Evolutionary conservation across 2,888 invertebrate genomes (phyloP).

Genomic region (Corythucha ciliata): DNA sequence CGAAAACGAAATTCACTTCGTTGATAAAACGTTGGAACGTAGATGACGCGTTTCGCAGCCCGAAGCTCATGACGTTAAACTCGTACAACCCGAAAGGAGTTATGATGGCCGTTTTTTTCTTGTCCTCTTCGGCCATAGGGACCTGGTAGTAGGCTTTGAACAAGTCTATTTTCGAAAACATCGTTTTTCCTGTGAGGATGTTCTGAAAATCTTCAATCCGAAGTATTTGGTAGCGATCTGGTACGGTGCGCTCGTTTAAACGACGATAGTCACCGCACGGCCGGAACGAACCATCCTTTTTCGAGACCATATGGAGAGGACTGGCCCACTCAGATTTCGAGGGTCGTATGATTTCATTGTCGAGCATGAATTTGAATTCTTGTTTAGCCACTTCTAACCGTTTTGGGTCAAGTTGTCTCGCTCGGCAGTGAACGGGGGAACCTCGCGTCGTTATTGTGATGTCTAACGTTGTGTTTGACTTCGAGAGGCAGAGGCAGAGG

Average conservation of each 20-base stretch:
- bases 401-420: no score
- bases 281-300: constrained; percentile 35
- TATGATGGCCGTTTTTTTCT: constrained; percentile 26
- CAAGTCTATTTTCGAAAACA: constrained; percentile 26
- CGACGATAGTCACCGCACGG: constrained; percentile 40
- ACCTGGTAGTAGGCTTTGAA: constrained; percentile 22
- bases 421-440: no score
- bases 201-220: constrained; percentile 38
- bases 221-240: constrained; percentile 39
- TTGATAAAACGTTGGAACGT: constrained; percentile 36
- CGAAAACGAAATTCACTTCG: constrained; percentile 27
- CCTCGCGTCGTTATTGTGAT: no score
- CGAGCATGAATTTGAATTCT: no score
- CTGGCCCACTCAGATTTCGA: no score
- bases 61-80: constrained; percentile 12
- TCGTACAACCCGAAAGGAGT: constrained; percentile 28
- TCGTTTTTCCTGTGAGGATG: constrained; percentile 29
- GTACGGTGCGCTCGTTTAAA: constrained; percentile 38
- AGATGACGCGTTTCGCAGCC: constrained; percentile 33
- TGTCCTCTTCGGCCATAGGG: constrained; percentile 13
- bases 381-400: no score
- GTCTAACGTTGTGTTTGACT: no score
- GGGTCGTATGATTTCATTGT: no score
- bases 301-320: background rate
- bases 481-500: no score